Evolutionary conservation across 1,140 invertebrate genomes (phyloP).

Genomic region (Chionoecetes opilio): DNA sequence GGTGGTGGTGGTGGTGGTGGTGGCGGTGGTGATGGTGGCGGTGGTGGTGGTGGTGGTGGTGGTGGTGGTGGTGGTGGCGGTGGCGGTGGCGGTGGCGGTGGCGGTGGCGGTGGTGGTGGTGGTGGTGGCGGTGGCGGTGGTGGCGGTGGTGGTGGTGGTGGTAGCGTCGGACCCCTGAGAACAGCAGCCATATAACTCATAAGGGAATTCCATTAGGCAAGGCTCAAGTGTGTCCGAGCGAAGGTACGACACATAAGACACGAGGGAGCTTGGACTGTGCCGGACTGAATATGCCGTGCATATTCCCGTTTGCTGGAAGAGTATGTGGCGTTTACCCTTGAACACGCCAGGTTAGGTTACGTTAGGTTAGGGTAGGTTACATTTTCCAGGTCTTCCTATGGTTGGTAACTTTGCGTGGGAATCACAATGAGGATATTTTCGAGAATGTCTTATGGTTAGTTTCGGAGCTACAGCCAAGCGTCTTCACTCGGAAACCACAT

Average conservation of each 20-base stretch:
- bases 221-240: slow-evolving; percentile 4
- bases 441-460: too few relatives aligned
- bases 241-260: neutral
- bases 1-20: too few relatives aligned
- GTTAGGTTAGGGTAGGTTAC: too few relatives aligned
- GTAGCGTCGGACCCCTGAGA: neutral
- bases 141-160: neutral
- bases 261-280: neutral
- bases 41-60: neutral
- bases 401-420: too few relatives aligned
- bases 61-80: neutral
- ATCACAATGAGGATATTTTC: too few relatives aligned
- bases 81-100: neutral
- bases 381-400: too few relatives aligned
- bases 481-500: too few relatives aligned
- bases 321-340: too few relatives aligned
- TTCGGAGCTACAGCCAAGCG: too few relatives aligned
- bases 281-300: neutral
- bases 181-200: neutral
- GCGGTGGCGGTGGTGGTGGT: neutral
- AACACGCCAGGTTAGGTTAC: too few relatives aligned
- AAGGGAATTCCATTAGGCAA: slow-evolving; percentile 19
- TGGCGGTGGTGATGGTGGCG: too few relatives aligned
- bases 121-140: neutral
- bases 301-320: too few relatives aligned